These are phyloP conservation scores for Cylindroiulus punctatus DNA, from an alignment of 2,888 invertebrate genomes.

Conservation along the genomic window DNA sequence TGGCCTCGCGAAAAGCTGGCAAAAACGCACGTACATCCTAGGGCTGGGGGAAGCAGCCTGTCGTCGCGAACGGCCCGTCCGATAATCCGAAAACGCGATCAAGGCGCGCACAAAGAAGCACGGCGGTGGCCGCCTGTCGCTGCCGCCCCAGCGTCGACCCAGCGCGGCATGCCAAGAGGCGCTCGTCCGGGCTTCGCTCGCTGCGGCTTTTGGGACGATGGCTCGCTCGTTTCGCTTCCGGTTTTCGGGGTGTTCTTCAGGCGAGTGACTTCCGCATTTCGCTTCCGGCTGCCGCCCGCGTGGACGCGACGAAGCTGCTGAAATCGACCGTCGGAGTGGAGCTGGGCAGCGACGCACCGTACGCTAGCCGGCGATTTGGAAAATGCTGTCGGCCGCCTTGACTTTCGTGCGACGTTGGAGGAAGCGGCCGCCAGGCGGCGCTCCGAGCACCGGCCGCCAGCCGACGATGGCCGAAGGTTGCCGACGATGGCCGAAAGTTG, in stretches of 20 bases:
- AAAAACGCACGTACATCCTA: background rate
- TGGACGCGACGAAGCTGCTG: background rate
- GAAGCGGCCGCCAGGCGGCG: background rate
- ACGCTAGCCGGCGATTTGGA: background rate
- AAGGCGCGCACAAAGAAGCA: background rate
- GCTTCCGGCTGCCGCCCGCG: background rate
- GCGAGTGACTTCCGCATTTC: background rate
- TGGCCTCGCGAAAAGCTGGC: background rate
- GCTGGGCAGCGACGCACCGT: background rate
- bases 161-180: background rate
- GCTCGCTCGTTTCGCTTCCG: no score
- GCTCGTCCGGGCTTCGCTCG: background rate
- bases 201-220: background rate
- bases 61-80: background rate
- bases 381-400: background rate
- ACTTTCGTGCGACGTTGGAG: background rate
- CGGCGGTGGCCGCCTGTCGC: background rate
- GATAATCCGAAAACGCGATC: background rate
- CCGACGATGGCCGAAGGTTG: no score
- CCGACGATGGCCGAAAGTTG: no score
- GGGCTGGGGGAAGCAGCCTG: background rate
- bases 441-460: background rate
- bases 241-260: no score
- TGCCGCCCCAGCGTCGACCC: background rate
- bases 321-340: background rate